Evolutionary conservation across 2,888 invertebrate species (phyloP).

Genomic region (Agrypnus murinus): DNA sequence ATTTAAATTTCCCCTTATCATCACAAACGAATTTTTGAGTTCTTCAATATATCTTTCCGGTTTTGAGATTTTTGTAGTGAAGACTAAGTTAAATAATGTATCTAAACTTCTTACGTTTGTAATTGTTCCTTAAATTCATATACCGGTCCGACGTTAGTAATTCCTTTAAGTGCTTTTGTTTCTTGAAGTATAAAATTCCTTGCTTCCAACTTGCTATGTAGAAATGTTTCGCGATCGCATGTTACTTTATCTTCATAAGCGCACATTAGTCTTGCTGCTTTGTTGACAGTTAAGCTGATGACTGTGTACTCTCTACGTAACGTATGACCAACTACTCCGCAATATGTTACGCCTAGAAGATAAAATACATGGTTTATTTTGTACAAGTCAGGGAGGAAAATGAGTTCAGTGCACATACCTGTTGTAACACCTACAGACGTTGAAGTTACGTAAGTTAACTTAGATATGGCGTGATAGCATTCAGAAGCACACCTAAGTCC

Average conservation of each 20-base stretch:
- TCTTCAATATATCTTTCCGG: no score
- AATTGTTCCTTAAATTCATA: constrained; percentile 75
- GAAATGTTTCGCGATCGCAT: constrained; percentile 80
- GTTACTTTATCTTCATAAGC: constrained; percentile 76
- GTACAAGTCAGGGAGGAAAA: no score
- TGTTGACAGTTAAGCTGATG: constrained; percentile 82
- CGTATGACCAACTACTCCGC: constrained; percentile 83
- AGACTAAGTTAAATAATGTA: no score
- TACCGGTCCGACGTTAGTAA: constrained; percentile 77
- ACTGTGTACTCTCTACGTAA: constrained; percentile 84
- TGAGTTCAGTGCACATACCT: no score
- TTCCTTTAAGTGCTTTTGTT: constrained; percentile 76
- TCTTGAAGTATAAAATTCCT: constrained; percentile 76
- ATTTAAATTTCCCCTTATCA: no score
- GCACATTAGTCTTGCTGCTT: constrained; percentile 81
- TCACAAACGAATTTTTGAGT: no score
- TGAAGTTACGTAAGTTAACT: constrained; percentile 71
- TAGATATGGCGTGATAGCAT: constrained; percentile 72
- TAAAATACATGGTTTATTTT: no score
- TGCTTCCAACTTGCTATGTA: constrained; percentile 78
- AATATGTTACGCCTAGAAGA: constrained; percentile 77
- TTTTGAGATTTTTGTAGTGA: no score
- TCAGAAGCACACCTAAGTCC: constrained; percentile 78
- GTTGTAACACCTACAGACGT: constrained; percentile 81
- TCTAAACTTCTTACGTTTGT: neutral